Conservation (phyloP, 2,113 vertebrate genomes). For the Dromas ardeola region DNA sequence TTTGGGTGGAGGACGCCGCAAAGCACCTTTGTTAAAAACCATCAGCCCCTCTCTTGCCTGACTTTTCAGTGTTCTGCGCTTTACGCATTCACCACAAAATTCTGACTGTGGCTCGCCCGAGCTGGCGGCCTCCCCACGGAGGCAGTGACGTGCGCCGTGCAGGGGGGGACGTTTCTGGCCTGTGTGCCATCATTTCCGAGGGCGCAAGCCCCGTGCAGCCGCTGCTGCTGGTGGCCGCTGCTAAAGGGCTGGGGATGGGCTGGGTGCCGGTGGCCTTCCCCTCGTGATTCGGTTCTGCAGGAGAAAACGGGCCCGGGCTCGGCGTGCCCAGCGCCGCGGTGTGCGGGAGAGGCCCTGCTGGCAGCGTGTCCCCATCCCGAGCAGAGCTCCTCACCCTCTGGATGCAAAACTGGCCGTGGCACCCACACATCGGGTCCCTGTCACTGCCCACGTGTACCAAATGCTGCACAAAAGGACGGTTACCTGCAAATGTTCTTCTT, state of each 20-base stretch:
- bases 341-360: not conserved
- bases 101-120: fast-evolving
- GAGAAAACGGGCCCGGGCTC: not conserved
- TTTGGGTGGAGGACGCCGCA: too few relatives aligned
- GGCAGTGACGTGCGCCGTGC: not conserved
- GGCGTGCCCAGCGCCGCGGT: fast-evolving
- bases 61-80: not conserved
- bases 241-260: not conserved
- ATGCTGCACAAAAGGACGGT: not conserved
- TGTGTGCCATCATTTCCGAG: not conserved
- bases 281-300: fast-evolving
- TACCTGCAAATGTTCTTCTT: not conserved
- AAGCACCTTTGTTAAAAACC: not conserved
- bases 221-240: fast-evolving
- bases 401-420: not conserved
- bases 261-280: not conserved
- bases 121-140: too few relatives aligned
- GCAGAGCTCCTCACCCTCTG: not conserved
- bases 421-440: fast-evolving
- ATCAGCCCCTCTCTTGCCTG: fast-evolving
- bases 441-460: fast-evolving
- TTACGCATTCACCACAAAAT: not conserved
- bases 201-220: not conserved
- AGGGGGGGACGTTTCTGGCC: too few relatives aligned
- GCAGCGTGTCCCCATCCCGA: not conserved